A percentile compares a stretch with the other conserved stretches of the same genome.
Conservation (phyloP, 1,140 invertebrate species). For the Diachasma alloeum region DNA sequence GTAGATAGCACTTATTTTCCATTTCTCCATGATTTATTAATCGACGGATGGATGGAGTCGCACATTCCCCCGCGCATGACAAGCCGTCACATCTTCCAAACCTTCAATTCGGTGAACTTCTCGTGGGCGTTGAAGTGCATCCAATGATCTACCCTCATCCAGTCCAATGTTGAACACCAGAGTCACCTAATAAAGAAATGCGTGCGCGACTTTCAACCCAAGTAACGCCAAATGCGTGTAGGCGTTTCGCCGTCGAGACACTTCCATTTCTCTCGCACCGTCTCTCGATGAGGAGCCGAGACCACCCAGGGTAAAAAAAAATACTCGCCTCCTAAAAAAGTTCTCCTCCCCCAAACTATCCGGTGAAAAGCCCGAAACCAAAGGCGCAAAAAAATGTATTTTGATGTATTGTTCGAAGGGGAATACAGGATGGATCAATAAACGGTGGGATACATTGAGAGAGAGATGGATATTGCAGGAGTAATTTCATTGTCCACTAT, state of each 20-base stretch:
- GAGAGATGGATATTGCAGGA: slow-evolving; percentile 44
- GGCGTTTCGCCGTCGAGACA: not conserved
- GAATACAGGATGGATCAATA: not conserved
- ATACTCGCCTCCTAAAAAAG: not conserved
- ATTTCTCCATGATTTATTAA: too few species aligned
- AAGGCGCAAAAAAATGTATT: not conserved
- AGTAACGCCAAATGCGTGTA: not conserved
- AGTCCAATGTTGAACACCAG: not conserved
- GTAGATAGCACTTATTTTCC: too few species aligned
- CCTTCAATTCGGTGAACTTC: too few species aligned
- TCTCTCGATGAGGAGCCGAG: not conserved
- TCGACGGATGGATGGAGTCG: too few species aligned
- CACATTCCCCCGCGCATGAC: too few species aligned
- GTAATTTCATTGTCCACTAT: slow-evolving; percentile 59
- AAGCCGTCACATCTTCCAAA: too few species aligned
- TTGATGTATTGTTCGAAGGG: not conserved
- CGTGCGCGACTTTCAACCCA: not conserved
- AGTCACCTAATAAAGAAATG: slow-evolving; percentile 6
- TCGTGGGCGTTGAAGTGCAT: not conserved
- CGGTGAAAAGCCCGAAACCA: too few species aligned
- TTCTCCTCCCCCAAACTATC: too few species aligned
- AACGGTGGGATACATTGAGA: slow-evolving; percentile 45
- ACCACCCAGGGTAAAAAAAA: slow-evolving; percentile 9
- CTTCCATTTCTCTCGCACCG: not conserved
- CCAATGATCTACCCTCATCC: not conserved